A percentile compares a stretch with the other conserved stretches of the same genome.
Conservation (phyloP, 2,888 invertebrate species). For the Polydrusus cervinus region DNA sequence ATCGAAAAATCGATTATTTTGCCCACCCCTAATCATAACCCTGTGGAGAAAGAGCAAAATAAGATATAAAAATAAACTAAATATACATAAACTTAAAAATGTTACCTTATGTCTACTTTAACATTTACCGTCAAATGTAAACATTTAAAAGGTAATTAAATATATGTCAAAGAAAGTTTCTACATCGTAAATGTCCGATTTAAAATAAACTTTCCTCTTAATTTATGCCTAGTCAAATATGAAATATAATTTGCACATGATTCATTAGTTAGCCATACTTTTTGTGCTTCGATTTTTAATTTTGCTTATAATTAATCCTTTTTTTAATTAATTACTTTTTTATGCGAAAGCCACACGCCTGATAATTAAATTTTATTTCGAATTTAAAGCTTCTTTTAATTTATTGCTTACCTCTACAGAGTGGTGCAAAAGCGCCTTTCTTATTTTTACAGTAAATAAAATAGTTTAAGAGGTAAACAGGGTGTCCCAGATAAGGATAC, state of each 20-base stretch:
- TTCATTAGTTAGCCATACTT: background rate
- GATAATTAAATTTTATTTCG: background rate
- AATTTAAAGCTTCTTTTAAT: background rate
- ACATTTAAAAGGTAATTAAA: conserved; percentile 35
- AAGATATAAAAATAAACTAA: no score
- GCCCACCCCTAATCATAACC: no score
- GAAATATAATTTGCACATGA: conserved; percentile 25
- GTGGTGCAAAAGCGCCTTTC: no score
- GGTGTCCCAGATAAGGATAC: no score
- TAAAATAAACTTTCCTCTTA: conserved; percentile 29
- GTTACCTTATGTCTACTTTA: conserved; percentile 3
- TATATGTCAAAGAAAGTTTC: conserved; percentile 41
- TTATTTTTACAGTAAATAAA: no score
- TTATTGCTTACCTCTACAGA: no score
- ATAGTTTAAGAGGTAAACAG: no score
- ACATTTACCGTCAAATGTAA: conserved; percentile 22
- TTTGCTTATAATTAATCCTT: background rate
- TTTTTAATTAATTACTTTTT: conserved; percentile 1
- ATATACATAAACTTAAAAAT: conserved; percentile 1
- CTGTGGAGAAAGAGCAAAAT: no score
- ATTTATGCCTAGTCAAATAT: conserved; percentile 33
- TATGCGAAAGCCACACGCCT: background rate
- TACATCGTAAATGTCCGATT: conserved; percentile 29
- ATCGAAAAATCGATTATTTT: no score
- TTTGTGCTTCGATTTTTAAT: background rate